Evolutionary conservation across 2,888 invertebrate species (phyloP).

Genomic region (Drosophila buzzatii): DNA sequence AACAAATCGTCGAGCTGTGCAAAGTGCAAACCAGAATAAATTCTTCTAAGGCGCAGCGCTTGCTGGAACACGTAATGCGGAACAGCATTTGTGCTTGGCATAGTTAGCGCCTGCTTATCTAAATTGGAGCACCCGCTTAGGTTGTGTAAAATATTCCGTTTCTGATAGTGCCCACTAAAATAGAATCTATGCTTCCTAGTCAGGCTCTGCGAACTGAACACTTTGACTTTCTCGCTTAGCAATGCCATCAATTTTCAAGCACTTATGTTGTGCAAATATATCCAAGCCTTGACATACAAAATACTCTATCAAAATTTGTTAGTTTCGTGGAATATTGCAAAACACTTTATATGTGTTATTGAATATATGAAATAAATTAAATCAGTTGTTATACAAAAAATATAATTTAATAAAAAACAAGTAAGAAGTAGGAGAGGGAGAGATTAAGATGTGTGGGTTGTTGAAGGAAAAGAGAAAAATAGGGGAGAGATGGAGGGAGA

Average conservation of each 20-base stretch:
- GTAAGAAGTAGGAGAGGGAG: no score
- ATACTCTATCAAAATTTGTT: not conserved
- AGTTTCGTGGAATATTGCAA: not conserved
- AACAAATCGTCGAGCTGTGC: conserved; percentile 23
- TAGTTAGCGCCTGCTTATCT: conserved; percentile 35
- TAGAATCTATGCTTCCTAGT: not conserved
- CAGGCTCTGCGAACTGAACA: not conserved
- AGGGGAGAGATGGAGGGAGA: no score
- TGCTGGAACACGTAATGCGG: conserved; percentile 6
- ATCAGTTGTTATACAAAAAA: not conserved
- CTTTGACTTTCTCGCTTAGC: conserved; percentile 3
- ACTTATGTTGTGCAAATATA: not conserved
- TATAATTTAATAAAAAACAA: not conserved
- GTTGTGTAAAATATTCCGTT: conserved; percentile 16
- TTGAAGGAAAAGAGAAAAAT: no score
- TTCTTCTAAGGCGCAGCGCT: not conserved
- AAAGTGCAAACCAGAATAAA: conserved; percentile 40
- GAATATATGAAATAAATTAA: not conserved
- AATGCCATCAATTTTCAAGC: conserved; percentile 4
- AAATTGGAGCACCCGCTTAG: conserved; percentile 37
- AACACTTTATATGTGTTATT: no score
- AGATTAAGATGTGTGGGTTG: no score
- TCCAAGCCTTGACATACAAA: not conserved
- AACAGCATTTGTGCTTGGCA: conserved; percentile 47
- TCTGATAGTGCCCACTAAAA: conserved; percentile 20